A percentile compares a stretch with the other conserved stretches of the same genome.
These are phyloP conservation scores for Erythrocercus mccallii DNA, from an alignment of 2,113 vertebrate species.

Conservation along the genomic window DNA sequence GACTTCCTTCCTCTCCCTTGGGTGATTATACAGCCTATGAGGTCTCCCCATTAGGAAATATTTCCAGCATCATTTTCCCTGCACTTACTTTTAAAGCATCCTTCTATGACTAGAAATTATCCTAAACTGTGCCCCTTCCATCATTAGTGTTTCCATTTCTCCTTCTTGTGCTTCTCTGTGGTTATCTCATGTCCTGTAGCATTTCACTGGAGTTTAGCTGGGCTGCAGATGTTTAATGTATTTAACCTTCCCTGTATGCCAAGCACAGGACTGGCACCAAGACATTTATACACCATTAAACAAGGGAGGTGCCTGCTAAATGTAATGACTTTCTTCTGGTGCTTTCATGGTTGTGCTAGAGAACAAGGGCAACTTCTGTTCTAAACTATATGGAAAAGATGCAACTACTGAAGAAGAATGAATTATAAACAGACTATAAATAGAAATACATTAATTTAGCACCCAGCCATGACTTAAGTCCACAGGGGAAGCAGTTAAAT, in stretches of 20 bases:
- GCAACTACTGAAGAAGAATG: background rate
- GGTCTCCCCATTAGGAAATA: background rate
- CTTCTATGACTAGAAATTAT: background rate
- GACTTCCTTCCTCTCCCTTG: background rate
- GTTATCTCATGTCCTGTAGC: background rate
- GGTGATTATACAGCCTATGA: background rate
- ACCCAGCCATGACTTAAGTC: background rate
- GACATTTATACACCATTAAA: constrained; percentile 16
- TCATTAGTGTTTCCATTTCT: background rate
- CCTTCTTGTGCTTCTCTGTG: background rate
- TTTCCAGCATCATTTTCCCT: background rate
- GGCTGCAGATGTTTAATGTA: background rate
- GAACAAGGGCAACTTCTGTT: background rate
- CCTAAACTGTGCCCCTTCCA: background rate
- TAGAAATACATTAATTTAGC: background rate
- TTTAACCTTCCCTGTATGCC: background rate
- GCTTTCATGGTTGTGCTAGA: background rate
- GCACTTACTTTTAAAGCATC: background rate
- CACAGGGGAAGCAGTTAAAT: background rate
- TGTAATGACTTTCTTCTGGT: constrained; percentile 8
- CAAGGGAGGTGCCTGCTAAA: background rate
- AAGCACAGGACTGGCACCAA: background rate
- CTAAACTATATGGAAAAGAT: background rate
- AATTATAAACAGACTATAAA: background rate
- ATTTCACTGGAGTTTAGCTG: background rate